Conservation (phyloP, 2,888 invertebrate genomes). For the Crioceris asparagi region DNA sequence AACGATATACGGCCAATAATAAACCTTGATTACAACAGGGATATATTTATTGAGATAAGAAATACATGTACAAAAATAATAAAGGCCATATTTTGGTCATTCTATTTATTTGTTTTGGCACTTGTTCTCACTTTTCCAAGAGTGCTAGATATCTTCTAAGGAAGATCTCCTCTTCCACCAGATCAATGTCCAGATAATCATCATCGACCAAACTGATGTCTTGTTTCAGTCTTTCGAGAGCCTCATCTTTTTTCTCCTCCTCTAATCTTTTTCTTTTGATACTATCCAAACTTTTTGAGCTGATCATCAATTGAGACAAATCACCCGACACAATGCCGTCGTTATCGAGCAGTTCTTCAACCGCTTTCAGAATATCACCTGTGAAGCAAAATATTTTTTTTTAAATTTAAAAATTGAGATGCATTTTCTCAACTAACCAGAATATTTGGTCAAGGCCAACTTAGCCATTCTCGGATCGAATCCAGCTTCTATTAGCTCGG, state of each 20-base stretch:
- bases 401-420: neutral
- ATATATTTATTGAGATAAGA: no score
- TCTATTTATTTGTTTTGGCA: no score
- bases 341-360: constrained; percentile 46
- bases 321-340: constrained; percentile 32
- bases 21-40: no score
- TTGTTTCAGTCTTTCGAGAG: constrained; percentile 48
- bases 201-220: constrained; percentile 51
- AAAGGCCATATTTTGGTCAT: no score
- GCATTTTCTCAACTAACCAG: neutral
- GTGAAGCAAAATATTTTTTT: constrained; percentile 9
- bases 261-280: constrained; percentile 21
- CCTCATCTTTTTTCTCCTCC: constrained; percentile 41
- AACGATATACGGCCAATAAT: no score
- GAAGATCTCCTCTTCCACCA: constrained; percentile 58
- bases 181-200: constrained; percentile 61
- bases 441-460: constrained; percentile 43
- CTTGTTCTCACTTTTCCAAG: constrained; percentile 35
- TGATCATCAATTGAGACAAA: constrained; percentile 13
- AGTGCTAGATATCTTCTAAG: constrained; percentile 55
- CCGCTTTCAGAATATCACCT: constrained; percentile 48
- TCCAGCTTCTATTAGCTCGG: constrained; percentile 49
- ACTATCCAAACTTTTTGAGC: constrained; percentile 19
- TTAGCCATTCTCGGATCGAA: constrained; percentile 45
- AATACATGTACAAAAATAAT: no score